Evolutionary conservation across 2,113 vertebrate genomes (phyloP).

Genomic region (Corydoras sp.): DNA sequence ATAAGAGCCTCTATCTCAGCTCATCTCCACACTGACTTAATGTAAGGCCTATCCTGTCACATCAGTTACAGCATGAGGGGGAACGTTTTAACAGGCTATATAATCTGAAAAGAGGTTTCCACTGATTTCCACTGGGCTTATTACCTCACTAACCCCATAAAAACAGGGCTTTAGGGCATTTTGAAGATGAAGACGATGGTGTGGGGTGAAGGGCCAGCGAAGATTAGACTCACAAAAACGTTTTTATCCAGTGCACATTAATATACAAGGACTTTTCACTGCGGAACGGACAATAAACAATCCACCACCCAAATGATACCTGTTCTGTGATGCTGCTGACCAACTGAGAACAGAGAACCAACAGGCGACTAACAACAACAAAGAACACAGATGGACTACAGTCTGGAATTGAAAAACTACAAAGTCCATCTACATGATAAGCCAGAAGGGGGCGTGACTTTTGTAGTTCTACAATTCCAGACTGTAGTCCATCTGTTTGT

Average conservation of each 20-base stretch:
- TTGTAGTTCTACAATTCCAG: too few species aligned
- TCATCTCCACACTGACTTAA: conserved; percentile 48
- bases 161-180: conserved; percentile 18
- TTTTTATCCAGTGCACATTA: conserved; percentile 12
- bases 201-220: conserved; percentile 12
- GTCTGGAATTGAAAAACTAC: too few species aligned
- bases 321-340: too few species aligned
- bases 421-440: too few species aligned
- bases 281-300: too few species aligned
- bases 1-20: conserved; percentile 55
- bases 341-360: too few species aligned
- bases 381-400: too few species aligned
- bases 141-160: conserved; percentile 7
- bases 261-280: background rate
- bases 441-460: too few species aligned
- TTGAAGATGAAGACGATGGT: conserved; percentile 22
- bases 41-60: conserved; percentile 54
- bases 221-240: conserved; percentile 18
- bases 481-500: too few species aligned
- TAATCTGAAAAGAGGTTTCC: conserved; percentile 13
- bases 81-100: conserved; percentile 35
- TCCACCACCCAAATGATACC: too few species aligned
- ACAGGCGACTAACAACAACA: too few species aligned
- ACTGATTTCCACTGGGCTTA: conserved; percentile 2
- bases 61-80: conserved; percentile 48